Conservation (phyloP, 2,113 vertebrate genomes). For the Limanda limanda region DNA sequence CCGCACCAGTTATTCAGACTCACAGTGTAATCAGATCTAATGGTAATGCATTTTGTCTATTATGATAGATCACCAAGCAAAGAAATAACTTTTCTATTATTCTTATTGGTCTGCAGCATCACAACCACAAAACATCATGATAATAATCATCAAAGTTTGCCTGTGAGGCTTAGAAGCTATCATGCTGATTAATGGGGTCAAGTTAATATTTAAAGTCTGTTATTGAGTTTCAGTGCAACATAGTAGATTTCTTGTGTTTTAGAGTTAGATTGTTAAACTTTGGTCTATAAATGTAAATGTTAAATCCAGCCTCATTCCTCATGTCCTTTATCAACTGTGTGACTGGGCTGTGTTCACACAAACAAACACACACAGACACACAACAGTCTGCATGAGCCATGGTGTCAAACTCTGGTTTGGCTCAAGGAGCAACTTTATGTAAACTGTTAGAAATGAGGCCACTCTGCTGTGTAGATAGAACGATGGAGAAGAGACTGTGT, state of each 20-base stretch:
- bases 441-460: conserved; percentile 57
- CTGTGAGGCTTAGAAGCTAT: background rate
- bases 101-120: too few relatives aligned
- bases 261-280: background rate
- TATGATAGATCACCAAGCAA: too few relatives aligned
- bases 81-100: too few relatives aligned
- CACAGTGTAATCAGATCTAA: too few relatives aligned
- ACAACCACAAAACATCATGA: background rate
- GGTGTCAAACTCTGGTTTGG: conserved; percentile 51
- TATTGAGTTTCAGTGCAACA: background rate
- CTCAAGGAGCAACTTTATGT: conserved; percentile 48
- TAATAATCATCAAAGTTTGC: too few relatives aligned
- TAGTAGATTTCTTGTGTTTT: background rate
- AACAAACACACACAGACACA: conserved; percentile 27
- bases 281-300: background rate
- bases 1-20: too few relatives aligned
- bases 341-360: background rate
- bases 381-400: conserved; percentile 5
- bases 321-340: background rate
- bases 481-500: too few relatives aligned
- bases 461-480: conserved; percentile 10
- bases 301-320: background rate
- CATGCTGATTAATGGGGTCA: background rate
- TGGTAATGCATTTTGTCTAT: too few relatives aligned
- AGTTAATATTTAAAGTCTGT: background rate